These are phyloP conservation scores for Threskiornis aethiopicus DNA, from an alignment of 2,797 vertebrate species.

Conservation along the genomic window DNA sequence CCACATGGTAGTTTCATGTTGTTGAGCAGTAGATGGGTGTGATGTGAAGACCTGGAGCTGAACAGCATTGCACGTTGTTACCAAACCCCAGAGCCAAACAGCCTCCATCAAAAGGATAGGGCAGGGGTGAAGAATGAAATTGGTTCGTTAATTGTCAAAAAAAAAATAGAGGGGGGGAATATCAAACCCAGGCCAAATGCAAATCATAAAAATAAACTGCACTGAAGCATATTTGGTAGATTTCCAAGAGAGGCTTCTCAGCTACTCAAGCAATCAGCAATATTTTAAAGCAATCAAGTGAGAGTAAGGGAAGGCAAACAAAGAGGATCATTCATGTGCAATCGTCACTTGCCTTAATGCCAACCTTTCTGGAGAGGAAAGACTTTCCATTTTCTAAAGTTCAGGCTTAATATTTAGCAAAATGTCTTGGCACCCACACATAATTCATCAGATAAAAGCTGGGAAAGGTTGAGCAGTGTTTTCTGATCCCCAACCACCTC, in stretches of 20 bases:
- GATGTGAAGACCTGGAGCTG: not conserved
- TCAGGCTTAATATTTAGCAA: not conserved
- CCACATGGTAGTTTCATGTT: not conserved
- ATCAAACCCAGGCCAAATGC: not conserved
- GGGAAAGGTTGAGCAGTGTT: not conserved
- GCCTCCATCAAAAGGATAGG: not conserved
- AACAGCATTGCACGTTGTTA: not conserved
- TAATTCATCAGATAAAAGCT: not conserved
- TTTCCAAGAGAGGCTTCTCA: constrained; percentile 22
- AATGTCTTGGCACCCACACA: not conserved
- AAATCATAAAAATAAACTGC: not conserved
- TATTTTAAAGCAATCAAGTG: not conserved
- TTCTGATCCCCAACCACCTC: not conserved
- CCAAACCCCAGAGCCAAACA: not conserved
- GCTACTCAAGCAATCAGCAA: not conserved
- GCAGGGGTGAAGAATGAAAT: not conserved
- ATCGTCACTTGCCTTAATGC: not conserved
- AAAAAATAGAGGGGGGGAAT: accelerated
- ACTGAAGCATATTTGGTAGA: not conserved
- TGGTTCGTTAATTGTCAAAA: not conserved
- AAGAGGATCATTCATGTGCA: not conserved
- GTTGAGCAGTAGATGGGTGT: not conserved
- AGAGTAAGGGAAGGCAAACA: not conserved
- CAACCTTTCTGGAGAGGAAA: not conserved
- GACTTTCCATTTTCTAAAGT: not conserved